A percentile compares a stretch with the other conserved stretches of the same genome.
Conservation (phyloP, 2,888 invertebrate genomes). For the Notodonta ziczac region DNA sequence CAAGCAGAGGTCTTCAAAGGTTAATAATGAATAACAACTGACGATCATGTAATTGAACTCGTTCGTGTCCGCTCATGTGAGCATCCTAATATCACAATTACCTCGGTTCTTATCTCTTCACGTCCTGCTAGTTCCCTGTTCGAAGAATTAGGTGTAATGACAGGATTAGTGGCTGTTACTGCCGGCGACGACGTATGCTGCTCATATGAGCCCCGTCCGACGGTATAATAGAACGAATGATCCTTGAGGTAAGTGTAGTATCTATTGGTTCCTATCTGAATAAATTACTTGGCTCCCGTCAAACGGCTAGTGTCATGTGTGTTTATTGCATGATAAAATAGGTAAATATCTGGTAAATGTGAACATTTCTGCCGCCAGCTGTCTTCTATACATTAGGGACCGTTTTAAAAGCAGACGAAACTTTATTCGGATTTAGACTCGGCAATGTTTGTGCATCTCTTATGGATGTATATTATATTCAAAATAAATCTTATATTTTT, state of each 20-base stretch:
- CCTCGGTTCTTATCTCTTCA: conserved; percentile 13
- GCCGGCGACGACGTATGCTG: background rate
- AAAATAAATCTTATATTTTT: no score
- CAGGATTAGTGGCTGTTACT: conserved; percentile 21
- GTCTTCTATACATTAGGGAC: background rate
- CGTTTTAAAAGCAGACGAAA: no score
- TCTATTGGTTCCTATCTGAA: background rate
- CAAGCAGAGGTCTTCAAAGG: no score
- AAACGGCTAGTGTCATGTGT: background rate
- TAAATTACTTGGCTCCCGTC: background rate
- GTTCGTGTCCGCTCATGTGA: no score
- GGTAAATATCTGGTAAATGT: background rate
- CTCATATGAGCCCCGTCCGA: background rate
- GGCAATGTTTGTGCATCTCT: no score
- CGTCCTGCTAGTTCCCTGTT: conserved; percentile 9
- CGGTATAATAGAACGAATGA: background rate
- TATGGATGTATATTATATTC: no score
- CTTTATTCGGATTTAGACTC: no score
- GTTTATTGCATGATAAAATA: background rate
- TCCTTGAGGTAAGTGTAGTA: background rate
- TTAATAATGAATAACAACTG: no score
- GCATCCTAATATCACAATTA: background rate
- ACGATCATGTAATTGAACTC: no score
- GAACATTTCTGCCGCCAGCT: background rate
- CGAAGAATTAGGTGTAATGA: conserved; percentile 22